Percentiles rank a stretch among this genome's conserved stretches.
Evolutionary conservation across 2,888 invertebrate species (phyloP).

Genomic region (Tachina lurida): DNA sequence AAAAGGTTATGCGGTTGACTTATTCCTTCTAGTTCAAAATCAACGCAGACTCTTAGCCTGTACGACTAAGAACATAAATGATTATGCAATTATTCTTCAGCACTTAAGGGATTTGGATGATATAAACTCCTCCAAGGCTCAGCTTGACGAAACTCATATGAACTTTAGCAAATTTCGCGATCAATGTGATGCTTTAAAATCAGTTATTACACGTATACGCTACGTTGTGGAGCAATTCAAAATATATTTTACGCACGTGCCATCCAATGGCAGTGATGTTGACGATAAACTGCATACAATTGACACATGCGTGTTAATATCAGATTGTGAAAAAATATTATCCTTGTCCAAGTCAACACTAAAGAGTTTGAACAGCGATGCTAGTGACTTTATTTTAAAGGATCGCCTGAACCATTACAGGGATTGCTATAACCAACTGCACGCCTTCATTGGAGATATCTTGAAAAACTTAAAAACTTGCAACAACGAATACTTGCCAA

Average conservation of each 20-base stretch:
- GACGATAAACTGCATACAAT: conserved; percentile 62
- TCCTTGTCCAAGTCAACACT: conserved; percentile 74
- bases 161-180: conserved; percentile 75
- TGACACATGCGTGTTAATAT: conserved; percentile 69
- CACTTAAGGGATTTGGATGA: conserved; percentile 77
- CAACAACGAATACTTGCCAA: conserved; percentile 75
- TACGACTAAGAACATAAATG: conserved; percentile 85
- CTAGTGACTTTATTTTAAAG: conserved; percentile 77
- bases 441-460: conserved; percentile 69
- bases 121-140: conserved; percentile 58
- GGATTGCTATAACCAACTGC: conserved; percentile 72
- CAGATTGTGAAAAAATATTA: conserved; percentile 74
- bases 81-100: conserved; percentile 84
- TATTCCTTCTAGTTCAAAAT: conserved; percentile 87
- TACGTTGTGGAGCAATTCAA: conserved; percentile 87
- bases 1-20: conserved; percentile 91
- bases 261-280: conserved; percentile 76
- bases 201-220: conserved; percentile 76
- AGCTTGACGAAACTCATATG: conserved; percentile 63
- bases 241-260: conserved; percentile 87
- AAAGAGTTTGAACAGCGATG: conserved; percentile 75
- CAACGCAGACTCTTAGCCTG: conserved; percentile 87
- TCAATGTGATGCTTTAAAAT: conserved; percentile 74
- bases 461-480: conserved; percentile 54
- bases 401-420: conserved; percentile 73